These are phyloP conservation scores for Neodiprion pinetum DNA, from an alignment of 1,140 invertebrate species.

Conservation along the genomic window DNA sequence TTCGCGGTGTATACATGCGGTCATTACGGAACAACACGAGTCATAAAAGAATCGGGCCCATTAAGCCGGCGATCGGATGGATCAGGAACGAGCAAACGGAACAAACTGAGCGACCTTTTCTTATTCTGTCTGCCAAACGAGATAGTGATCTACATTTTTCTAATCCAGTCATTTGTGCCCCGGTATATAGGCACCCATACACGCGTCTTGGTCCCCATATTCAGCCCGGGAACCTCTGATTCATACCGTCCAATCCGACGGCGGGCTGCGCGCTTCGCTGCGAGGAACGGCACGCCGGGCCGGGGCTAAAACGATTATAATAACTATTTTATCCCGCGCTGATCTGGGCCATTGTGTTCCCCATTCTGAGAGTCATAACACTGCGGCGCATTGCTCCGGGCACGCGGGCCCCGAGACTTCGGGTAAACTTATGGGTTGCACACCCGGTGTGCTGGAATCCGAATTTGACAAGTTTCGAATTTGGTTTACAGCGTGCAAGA, in stretches of 20 bases:
- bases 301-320: slow-evolving; percentile 60
- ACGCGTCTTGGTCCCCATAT: background rate
- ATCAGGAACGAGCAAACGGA: slow-evolving; percentile 6
- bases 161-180: slow-evolving; percentile 45
- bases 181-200: slow-evolving; percentile 13
- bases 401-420: background rate
- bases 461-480: too few relatives aligned
- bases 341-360: slow-evolving; percentile 62
- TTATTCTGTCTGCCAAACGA: slow-evolving; percentile 35
- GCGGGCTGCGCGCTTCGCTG: background rate
- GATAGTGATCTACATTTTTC: slow-evolving; percentile 46
- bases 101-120: slow-evolving; percentile 9
- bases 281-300: slow-evolving; percentile 1
- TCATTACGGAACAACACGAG: too few relatives aligned
- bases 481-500: too few relatives aligned
- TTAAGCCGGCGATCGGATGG: background rate
- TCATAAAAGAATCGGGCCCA: too few relatives aligned
- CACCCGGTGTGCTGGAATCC: too few relatives aligned
- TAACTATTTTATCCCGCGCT: slow-evolving; percentile 62
- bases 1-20: too few relatives aligned
- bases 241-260: background rate
- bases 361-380: slow-evolving; percentile 64
- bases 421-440: too few relatives aligned
- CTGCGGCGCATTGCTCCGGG: background rate
- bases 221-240: slow-evolving; percentile 13